Evolutionary conservation across 2,113 vertebrate genomes (phyloP).

Genomic region (Bujurquina vittata): DNA sequence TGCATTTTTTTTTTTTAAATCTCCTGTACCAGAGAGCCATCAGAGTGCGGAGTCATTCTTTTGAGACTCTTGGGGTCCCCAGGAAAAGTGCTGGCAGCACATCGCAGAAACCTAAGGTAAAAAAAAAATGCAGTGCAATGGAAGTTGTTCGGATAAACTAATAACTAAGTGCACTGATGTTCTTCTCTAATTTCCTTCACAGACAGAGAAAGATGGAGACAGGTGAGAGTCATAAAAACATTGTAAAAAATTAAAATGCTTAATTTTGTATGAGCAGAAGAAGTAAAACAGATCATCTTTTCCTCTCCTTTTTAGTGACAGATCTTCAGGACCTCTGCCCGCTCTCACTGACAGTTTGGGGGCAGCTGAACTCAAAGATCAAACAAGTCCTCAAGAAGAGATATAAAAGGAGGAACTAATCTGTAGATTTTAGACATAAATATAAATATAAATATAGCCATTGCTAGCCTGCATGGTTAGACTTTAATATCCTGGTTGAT

Average conservation of each 20-base stretch:
- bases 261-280: neutral
- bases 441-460: neutral
- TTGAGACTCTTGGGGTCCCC: slow-evolving; percentile 84
- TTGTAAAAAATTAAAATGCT: neutral
- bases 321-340: slow-evolving; percentile 40
- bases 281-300: neutral
- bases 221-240: slow-evolving; percentile 54
- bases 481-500: slow-evolving; percentile 16
- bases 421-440: slow-evolving; percentile 26
- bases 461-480: slow-evolving; percentile 11
- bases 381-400: slow-evolving; percentile 76
- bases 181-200: slow-evolving; percentile 8
- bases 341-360: slow-evolving; percentile 49
- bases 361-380: slow-evolving; percentile 65
- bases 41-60: slow-evolving; percentile 88
- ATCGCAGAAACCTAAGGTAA: slow-evolving; percentile 75
- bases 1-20: neutral
- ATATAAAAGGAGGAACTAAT: slow-evolving; percentile 22
- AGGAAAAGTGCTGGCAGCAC: slow-evolving; percentile 66
- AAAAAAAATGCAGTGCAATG: neutral
- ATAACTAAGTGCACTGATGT: neutral
- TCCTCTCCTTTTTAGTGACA: slow-evolving; percentile 68
- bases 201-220: slow-evolving; percentile 77
- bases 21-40: slow-evolving; percentile 83
- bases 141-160: neutral